These are phyloP conservation scores for Plagodis pulveraria DNA, from an alignment of 2,888 invertebrate species.

Conservation along the genomic window DNA sequence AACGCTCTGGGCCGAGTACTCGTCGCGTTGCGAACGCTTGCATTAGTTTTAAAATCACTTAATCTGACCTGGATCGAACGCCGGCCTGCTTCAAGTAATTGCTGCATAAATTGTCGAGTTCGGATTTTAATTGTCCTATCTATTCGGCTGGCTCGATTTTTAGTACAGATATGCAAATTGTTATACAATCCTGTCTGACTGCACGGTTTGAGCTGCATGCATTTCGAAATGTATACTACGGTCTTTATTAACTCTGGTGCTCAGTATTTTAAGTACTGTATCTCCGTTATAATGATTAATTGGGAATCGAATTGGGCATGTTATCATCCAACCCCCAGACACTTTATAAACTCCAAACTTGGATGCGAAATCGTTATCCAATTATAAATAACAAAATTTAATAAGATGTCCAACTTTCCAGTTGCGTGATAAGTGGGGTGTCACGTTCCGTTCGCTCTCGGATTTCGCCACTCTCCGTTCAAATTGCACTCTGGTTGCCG, in stretches of 20 bases:
- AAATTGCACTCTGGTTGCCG: constrained; percentile 67
- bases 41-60: constrained; percentile 82
- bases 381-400: constrained; percentile 73
- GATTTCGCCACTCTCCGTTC: constrained; percentile 76
- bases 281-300: constrained; percentile 25
- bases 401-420: constrained; percentile 77
- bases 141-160: constrained; percentile 40
- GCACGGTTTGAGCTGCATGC: neutral
- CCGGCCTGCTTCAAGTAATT: constrained; percentile 74
- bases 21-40: constrained; percentile 71
- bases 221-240: constrained; percentile 3
- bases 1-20: constrained; percentile 54
- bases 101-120: constrained; percentile 77
- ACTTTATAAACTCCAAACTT: constrained; percentile 39
- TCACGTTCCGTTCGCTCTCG: constrained; percentile 77
- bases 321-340: constrained; percentile 24
- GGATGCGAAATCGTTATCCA: constrained; percentile 50
- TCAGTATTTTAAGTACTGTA: constrained; percentile 15
- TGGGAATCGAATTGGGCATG: constrained; percentile 30
- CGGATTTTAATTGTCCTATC: constrained; percentile 66
- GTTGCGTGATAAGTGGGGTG: constrained; percentile 76
- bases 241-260: neutral
- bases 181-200: constrained; percentile 1
- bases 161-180: constrained; percentile 13
- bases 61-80: constrained; percentile 80